Conservation (phyloP, 1,140 invertebrate genomes). For the Formica selysi region DNA sequence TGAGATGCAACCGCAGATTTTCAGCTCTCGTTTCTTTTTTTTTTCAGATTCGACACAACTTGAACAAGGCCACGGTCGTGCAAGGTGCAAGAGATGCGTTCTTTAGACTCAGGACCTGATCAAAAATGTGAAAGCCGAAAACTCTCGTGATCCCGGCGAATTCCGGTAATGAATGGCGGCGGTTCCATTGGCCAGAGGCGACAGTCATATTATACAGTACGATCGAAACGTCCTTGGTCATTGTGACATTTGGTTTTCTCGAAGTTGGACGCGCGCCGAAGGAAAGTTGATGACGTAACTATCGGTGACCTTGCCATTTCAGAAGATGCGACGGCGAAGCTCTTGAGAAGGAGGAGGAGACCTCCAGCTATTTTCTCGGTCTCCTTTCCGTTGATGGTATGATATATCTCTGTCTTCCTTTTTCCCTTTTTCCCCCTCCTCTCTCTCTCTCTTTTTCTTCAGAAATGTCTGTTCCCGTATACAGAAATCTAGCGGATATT, state of each 20-base stretch:
- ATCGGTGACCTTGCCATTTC: conserved; percentile 83
- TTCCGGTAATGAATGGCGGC: conserved; percentile 30
- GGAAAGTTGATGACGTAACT: conserved; percentile 80
- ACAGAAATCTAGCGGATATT: conserved; percentile 1
- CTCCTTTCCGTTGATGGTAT: not conserved
- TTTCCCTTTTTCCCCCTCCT: not conserved
- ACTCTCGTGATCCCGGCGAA: not conserved
- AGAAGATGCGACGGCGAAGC: conserved; percentile 78
- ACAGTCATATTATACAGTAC: conserved; percentile 48
- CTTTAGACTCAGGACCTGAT: not conserved
- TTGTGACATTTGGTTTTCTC: conserved; percentile 84
- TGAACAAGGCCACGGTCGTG: conserved; percentile 32
- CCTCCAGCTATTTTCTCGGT: conserved; percentile 47
- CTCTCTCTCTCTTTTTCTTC: not conserved
- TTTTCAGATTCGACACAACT: not conserved
- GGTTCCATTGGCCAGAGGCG: conserved; percentile 56
- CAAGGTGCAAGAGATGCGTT: not conserved
- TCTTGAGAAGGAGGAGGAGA: conserved; percentile 44
- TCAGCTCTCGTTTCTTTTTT: not conserved
- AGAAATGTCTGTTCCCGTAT: not conserved
- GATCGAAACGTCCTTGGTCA: conserved; percentile 79
- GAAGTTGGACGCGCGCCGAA: conserved; percentile 52
- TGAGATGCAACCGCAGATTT: not conserved
- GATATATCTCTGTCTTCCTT: not conserved
- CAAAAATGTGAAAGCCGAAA: conserved; percentile 68